A percentile compares a stretch with the other conserved stretches of the same genome.
Evolutionary conservation across 1,140 invertebrate species (phyloP).

Genomic region (Solen grandis): DNA sequence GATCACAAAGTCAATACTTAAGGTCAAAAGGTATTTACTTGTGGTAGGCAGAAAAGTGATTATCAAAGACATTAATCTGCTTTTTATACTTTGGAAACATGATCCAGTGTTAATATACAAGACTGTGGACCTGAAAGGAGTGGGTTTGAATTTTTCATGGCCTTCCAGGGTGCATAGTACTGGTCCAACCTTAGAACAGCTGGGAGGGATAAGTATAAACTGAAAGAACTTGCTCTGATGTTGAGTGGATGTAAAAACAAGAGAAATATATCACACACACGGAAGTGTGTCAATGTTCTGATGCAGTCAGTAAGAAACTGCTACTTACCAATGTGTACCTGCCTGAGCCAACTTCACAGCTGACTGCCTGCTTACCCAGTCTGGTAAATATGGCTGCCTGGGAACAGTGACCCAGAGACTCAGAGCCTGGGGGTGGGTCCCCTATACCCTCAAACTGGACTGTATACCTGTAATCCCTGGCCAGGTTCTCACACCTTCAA

Average conservation of each 20-base stretch:
- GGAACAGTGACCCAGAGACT: conserved; percentile 72
- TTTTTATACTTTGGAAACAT: too few relatives aligned
- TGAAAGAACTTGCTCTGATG: too few relatives aligned
- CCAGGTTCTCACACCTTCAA: conserved; percentile 69
- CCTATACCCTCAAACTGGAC: conserved; percentile 75
- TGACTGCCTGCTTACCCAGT: not conserved
- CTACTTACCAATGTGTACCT: conserved; percentile 29
- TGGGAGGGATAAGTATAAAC: too few relatives aligned
- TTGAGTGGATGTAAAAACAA: not conserved
- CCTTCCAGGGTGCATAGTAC: too few relatives aligned
- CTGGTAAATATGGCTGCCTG: conserved; percentile 73
- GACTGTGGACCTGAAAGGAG: too few relatives aligned
- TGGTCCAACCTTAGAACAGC: too few relatives aligned
- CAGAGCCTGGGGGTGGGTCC: conserved; percentile 60
- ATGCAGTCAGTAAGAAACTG: not conserved
- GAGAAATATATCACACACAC: not conserved
- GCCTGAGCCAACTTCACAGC: not conserved
- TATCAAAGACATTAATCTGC: too few relatives aligned
- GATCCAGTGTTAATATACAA: too few relatives aligned
- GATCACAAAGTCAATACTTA: too few relatives aligned
- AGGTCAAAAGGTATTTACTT: too few relatives aligned
- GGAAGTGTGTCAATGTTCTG: not conserved
- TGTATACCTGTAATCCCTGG: conserved; percentile 64
- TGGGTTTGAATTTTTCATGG: too few relatives aligned
- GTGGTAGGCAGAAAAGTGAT: too few relatives aligned